phyloP scores from a whole-genome alignment of 2,888 invertebrate genomes.

The Teinopalpus imperialis region DNA sequence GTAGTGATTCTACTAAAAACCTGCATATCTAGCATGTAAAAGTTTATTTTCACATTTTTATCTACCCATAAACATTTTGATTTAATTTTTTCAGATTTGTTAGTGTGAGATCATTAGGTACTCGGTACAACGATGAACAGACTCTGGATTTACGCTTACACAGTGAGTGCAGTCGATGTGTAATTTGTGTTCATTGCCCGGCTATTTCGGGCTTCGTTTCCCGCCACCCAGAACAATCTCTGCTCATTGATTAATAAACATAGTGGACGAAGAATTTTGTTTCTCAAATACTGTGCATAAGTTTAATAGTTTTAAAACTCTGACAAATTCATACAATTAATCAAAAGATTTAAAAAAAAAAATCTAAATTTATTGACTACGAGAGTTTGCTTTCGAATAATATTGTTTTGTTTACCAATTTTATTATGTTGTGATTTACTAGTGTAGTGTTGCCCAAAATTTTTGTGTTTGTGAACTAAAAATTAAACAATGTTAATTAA shows the following conservation, averaged over 20 bases:
- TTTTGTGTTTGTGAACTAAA: too few species aligned
- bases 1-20: too few species aligned
- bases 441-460: too few species aligned
- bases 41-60: too few species aligned
- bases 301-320: not conserved
- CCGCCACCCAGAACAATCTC: conserved; percentile 39
- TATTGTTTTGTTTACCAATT: too few species aligned
- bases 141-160: conserved; percentile 43
- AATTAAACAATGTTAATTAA: too few species aligned
- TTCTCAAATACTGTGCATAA: conserved; percentile 5
- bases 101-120: conserved; percentile 31
- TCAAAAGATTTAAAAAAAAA: too few species aligned
- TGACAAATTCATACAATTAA: too few species aligned
- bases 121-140: conserved; percentile 43
- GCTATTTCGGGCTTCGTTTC: conserved; percentile 55
- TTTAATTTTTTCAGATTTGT: not conserved
- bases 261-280: not conserved
- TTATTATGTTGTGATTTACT: too few species aligned
- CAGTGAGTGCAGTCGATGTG: conserved; percentile 40
- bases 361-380: not conserved
- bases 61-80: too few species aligned
- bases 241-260: conserved; percentile 33
- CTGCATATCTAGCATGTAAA: too few species aligned
- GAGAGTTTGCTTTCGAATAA: not conserved
- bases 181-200: conserved; percentile 54